A percentile compares a stretch with the other conserved stretches of the same genome.
phyloP scores from a whole-genome alignment of 1,140 invertebrate species.

The Cepaea nemoralis region DNA sequence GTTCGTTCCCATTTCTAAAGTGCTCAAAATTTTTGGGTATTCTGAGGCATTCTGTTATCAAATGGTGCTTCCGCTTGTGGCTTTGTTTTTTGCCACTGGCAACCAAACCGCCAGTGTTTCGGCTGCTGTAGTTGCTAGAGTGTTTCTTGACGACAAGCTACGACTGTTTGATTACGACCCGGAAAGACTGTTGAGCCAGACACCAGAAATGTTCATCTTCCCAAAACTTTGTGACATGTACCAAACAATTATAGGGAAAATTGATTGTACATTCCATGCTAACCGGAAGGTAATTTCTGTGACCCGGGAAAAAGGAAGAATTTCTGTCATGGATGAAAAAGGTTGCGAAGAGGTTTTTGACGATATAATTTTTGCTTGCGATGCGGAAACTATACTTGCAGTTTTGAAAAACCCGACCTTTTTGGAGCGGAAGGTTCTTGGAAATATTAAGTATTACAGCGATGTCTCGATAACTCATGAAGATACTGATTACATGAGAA shows the following conservation, averaged over 20 bases:
- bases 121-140: conserved; percentile 62
- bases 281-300: conserved; percentile 51
- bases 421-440: conserved; percentile 55
- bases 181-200: conserved; percentile 56
- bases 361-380: conserved; percentile 64
- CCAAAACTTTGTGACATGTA: conserved; percentile 61
- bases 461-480: conserved; percentile 64
- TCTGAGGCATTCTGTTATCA: conserved; percentile 61
- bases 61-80: conserved; percentile 64
- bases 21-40: conserved; percentile 58
- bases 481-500: conserved; percentile 63
- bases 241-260: conserved; percentile 53
- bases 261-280: conserved; percentile 43
- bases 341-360: conserved; percentile 53
- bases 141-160: conserved; percentile 63
- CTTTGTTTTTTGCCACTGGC: conserved; percentile 64
- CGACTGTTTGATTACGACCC: conserved; percentile 62
- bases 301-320: conserved; percentile 38
- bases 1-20: conserved; percentile 59
- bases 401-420: conserved; percentile 54
- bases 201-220: conserved; percentile 65
- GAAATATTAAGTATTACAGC: conserved; percentile 64
- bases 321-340: conserved; percentile 51
- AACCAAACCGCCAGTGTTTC: conserved; percentile 65
- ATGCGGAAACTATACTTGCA: conserved; percentile 61